Conservation (phyloP, 2,797 vertebrate genomes). For the Ispidina picta region DNA sequence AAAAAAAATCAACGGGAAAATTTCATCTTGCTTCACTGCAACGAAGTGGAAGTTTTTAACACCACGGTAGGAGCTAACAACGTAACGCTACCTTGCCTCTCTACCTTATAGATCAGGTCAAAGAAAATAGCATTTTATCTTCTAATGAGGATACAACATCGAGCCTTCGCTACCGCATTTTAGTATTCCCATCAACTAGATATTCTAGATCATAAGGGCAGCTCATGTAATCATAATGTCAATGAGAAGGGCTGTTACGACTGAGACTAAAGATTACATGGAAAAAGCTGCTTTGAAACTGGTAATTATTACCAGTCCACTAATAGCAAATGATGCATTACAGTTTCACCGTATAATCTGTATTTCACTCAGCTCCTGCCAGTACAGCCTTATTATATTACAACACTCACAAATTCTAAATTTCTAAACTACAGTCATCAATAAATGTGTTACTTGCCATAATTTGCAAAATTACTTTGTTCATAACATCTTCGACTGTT, state of each 20-base stretch:
- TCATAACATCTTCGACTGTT: constrained; percentile 81
- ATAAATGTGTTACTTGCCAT: constrained; percentile 82
- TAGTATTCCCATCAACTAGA: constrained; percentile 81
- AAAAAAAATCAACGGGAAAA: neutral
- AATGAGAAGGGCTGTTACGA: constrained; percentile 82
- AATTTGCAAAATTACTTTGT: constrained; percentile 84
- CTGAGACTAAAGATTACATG: constrained; percentile 81
- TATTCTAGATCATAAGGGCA: constrained; percentile 81
- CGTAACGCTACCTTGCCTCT: constrained; percentile 37
- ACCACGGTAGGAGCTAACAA: constrained; percentile 46
- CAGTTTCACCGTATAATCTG: constrained; percentile 86
- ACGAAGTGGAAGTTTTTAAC: constrained; percentile 59
- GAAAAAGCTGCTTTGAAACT: constrained; percentile 83
- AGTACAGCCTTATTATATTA: constrained; percentile 73
- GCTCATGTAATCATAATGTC: constrained; percentile 81
- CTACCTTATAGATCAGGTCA: constrained; percentile 73
- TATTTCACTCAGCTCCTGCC: constrained; percentile 76
- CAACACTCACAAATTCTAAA: constrained; percentile 73
- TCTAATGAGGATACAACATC: constrained; percentile 77
- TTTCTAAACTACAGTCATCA: constrained; percentile 81
- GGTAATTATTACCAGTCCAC: constrained; percentile 85
- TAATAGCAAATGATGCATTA: constrained; percentile 84
- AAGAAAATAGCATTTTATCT: constrained; percentile 78
- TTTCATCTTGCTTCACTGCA: constrained; percentile 31
- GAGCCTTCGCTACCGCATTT: constrained; percentile 72